Conservation (phyloP, 2,797 vertebrate genomes). For the Glyptemys insculpta region DNA sequence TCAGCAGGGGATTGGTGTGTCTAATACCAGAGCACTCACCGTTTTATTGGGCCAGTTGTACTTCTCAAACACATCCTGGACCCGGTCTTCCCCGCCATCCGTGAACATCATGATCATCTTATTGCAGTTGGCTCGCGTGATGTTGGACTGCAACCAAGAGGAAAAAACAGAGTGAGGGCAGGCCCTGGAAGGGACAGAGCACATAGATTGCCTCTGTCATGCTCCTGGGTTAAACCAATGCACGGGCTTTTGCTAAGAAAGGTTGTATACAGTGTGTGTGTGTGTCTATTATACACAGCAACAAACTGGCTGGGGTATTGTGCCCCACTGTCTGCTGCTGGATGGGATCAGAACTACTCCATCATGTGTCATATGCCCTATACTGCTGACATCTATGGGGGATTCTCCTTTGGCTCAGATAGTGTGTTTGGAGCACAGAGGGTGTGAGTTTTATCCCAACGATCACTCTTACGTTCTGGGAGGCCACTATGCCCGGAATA, state of each 20-base stretch:
- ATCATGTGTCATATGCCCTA: neutral
- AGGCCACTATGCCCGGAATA: neutral
- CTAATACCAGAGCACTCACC: constrained; percentile 80
- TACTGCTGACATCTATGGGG: neutral
- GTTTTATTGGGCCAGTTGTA: constrained; percentile 99
- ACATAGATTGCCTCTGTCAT: neutral
- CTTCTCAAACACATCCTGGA: constrained; percentile 97
- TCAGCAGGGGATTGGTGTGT: neutral
- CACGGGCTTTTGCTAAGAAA: neutral
- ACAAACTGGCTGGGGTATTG: neutral
- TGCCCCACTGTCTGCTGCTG: neutral
- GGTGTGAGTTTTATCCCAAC: neutral
- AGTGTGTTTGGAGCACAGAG: neutral
- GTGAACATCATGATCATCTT: constrained; percentile 99
- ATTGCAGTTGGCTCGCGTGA: constrained; percentile 97
- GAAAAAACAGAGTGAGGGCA: neutral
- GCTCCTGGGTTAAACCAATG: neutral
- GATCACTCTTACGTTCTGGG: neutral
- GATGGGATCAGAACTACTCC: neutral
- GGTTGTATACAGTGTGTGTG: neutral
- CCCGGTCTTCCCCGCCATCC: constrained; percentile 95
- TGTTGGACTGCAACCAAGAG: constrained; percentile 86
- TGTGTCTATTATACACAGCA: neutral
- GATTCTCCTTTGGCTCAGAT: neutral
- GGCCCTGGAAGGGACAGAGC: neutral